Conservation (phyloP, 2,888 invertebrate species). For the Drosophila cognata region DNA sequence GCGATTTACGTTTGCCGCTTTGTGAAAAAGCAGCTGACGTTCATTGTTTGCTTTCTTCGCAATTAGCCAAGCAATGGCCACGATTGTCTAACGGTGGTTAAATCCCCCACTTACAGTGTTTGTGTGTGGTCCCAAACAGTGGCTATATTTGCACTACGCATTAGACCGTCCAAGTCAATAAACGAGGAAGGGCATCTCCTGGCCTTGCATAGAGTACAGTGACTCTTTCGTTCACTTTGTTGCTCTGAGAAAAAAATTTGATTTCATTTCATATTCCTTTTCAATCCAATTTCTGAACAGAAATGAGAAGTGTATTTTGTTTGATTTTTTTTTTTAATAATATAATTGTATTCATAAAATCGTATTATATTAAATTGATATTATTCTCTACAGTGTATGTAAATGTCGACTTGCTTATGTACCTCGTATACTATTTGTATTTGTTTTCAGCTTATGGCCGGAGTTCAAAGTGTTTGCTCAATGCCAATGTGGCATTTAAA, state of each 20-base stretch:
- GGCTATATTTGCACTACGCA: constrained; percentile 64
- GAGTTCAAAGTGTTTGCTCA: constrained; percentile 69
- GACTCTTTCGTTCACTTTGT: not conserved
- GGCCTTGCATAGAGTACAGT: constrained; percentile 3
- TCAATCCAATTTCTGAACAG: not conserved
- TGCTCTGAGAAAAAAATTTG: not conserved
- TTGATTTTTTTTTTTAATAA: not conserved
- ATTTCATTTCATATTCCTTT: not conserved
- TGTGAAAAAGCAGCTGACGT: constrained; percentile 25
- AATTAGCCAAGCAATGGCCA: constrained; percentile 68
- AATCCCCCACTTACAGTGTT: constrained; percentile 43
- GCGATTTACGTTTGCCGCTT: constrained; percentile 39
- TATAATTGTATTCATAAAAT: not conserved
- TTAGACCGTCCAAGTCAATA: constrained; percentile 59
- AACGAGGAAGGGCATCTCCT: constrained; percentile 19
- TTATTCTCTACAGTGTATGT: constrained; percentile 15
- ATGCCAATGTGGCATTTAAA: constrained; percentile 78
- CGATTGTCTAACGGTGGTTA: constrained; percentile 65
- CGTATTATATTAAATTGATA: not conserved
- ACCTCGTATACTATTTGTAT: constrained; percentile 5
- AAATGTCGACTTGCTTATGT: constrained; percentile 5
- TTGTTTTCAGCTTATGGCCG: constrained; percentile 23
- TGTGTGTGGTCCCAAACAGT: constrained; percentile 67
- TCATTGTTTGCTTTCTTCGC: constrained; percentile 65
- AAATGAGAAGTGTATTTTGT: not conserved